Evolutionary conservation across 2,797 vertebrate genomes (phyloP).

Genomic region (Pseudocheirus occidentalis): DNA sequence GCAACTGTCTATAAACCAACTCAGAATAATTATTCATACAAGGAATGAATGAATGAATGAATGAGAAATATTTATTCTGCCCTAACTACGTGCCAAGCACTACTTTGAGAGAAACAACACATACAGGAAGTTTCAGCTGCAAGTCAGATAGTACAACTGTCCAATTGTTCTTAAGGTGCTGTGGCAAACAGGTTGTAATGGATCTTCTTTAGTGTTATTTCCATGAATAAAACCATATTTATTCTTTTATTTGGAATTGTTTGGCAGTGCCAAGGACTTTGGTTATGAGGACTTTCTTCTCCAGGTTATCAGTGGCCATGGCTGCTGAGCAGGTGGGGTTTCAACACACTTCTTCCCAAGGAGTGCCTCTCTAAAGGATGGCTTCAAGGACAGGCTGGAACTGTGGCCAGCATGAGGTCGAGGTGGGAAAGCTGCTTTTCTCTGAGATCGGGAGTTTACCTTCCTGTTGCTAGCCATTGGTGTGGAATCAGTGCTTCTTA

Average conservation of each 20-base stretch:
- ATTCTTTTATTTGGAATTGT: background rate
- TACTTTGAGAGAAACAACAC: background rate
- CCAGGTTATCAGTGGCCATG: background rate
- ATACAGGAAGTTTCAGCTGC: background rate
- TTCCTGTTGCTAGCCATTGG: background rate
- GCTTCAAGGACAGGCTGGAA: background rate
- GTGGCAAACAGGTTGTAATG: background rate
- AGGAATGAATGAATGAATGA: background rate
- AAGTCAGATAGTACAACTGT: background rate
- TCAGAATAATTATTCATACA: conserved; percentile 12
- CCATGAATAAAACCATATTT: background rate
- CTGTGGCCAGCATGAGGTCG: background rate
- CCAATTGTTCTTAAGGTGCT: background rate
- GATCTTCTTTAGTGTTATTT: background rate
- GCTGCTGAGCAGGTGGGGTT: background rate
- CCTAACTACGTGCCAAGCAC: background rate
- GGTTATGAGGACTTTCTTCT: background rate
- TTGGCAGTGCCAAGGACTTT: background rate
- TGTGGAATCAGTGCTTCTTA: no score
- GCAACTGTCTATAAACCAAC: conserved; percentile 27
- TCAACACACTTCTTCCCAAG: background rate
- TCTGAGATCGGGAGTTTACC: background rate
- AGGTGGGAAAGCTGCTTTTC: background rate
- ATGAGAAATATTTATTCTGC: background rate
- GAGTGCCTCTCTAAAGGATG: background rate